Base-by-base conservation (phyloP, 2,888 invertebrate species). In the Drosophila atripex region DNA sequence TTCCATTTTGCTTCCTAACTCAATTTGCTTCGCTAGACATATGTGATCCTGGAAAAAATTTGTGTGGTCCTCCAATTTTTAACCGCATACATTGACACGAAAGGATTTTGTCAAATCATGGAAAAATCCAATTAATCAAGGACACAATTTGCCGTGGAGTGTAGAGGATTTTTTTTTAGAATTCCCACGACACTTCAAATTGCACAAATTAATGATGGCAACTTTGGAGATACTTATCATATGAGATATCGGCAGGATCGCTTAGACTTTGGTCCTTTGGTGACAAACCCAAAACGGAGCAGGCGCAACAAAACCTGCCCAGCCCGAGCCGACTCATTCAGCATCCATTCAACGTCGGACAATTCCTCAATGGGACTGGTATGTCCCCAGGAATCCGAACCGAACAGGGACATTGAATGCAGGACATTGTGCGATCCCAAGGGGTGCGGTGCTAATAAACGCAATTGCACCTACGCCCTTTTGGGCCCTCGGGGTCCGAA, bases 391-490 rank as follows among this genome's bases (percentile, higher is more conserved):
- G 18, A 58, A 52, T 41, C 23, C 53, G 56, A 66, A 60, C 59
- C 45, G 54, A 71, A 55, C 30, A 39, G 30, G 23, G 12, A 32
- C 7, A 28, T 28, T 9, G 28, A 28, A 28, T 28, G 14, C 38
- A 41, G 41, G 41, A 18, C 9, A 39, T 68, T 39, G 32, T 53
- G 39, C 46, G 18, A 28, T 47, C 46, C 70, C 78, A 71, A 79
- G 65, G 77, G 71, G 64, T 53, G 80, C 86, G 74, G 79, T 86
- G 80, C 86, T 83, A 88, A 90, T 89, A 89, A 89, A 89, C 88
- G 89, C 90, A 87, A 87, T 87, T 89, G 88, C 87, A 89, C 80
- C 87, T 88, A 88, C 87, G 79, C 80, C 83, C 77, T 69, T 74
- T 59, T 58, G 77, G 73, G 75, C 54, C 75, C 45, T 61, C 53